Conservation (phyloP, 1,140 invertebrate genomes). For the Chrysopa pallens region DNA sequence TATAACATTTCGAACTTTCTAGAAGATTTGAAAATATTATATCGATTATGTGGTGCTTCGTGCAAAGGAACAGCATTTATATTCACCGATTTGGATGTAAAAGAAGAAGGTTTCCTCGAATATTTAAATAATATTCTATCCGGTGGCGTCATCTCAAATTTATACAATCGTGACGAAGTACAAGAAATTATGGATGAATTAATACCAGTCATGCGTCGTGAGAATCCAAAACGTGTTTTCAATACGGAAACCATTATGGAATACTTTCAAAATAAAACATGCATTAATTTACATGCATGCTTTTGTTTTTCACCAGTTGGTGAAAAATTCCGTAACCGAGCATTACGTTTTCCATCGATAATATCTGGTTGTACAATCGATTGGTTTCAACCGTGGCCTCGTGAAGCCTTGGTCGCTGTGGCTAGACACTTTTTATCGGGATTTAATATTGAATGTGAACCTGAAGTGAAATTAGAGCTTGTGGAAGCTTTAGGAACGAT, state of each 20-base stretch:
- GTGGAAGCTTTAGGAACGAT: slow-evolving; percentile 81
- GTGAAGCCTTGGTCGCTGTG: slow-evolving; percentile 82
- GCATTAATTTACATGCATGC: slow-evolving; percentile 85
- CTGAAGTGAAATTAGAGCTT: slow-evolving; percentile 65
- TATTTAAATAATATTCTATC: slow-evolving; percentile 93
- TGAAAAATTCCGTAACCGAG: slow-evolving; percentile 70
- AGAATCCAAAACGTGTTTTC: slow-evolving; percentile 75
- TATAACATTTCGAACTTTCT: slow-evolving; percentile 93
- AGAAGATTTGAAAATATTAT: slow-evolving; percentile 86
- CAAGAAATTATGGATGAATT: slow-evolving; percentile 89
- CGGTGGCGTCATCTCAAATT: slow-evolving; percentile 77
- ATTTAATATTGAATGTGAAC: slow-evolving; percentile 76
- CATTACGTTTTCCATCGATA: slow-evolving; percentile 86
- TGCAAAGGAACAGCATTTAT: slow-evolving; percentile 95
- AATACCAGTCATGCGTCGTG: slow-evolving; percentile 82
- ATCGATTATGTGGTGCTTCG: slow-evolving; percentile 82
- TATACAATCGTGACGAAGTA: slow-evolving; percentile 91
- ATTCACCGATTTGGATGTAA: slow-evolving; percentile 93
- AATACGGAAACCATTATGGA: slow-evolving; percentile 87
- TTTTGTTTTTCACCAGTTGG: slow-evolving; percentile 94
- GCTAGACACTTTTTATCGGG: slow-evolving; percentile 79
- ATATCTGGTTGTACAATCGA: slow-evolving; percentile 94
- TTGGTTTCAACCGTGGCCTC: slow-evolving; percentile 96
- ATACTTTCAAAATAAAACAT: slow-evolving; percentile 78
- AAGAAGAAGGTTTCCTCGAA: slow-evolving; percentile 93